Evolutionary conservation across 1,140 invertebrate genomes (phyloP).

Genomic region (Argopecten irradians): DNA sequence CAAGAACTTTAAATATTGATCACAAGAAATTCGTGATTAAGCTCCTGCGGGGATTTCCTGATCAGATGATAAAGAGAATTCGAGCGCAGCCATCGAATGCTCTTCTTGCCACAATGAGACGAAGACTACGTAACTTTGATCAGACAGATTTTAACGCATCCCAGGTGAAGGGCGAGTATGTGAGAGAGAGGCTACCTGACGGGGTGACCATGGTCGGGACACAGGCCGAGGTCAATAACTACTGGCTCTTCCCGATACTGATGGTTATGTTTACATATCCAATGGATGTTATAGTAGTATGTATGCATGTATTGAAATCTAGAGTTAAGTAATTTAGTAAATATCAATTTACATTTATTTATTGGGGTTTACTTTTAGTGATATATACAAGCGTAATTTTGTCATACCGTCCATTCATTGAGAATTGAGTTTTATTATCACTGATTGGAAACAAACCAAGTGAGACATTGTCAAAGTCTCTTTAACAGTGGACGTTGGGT

Average conservation of each 20-base stretch:
- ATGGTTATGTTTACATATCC: too few species aligned
- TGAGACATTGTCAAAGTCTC: too few species aligned
- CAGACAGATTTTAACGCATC: constrained; percentile 55
- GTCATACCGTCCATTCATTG: too few species aligned
- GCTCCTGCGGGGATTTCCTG: constrained; percentile 73
- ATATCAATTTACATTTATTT: too few species aligned
- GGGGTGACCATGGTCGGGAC: constrained; percentile 70
- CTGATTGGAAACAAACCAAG: too few species aligned
- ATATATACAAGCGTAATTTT: too few species aligned
- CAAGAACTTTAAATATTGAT: constrained; percentile 66
- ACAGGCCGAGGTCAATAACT: constrained; percentile 69
- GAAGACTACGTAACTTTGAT: constrained; percentile 63
- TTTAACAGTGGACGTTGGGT: too few species aligned
- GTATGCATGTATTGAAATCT: too few species aligned
- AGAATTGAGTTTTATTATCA: too few species aligned
- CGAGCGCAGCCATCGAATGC: constrained; percentile 72
- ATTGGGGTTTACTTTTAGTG: too few species aligned
- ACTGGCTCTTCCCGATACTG: constrained; percentile 77
- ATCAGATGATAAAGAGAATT: constrained; percentile 67
- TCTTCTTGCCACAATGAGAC: constrained; percentile 67
- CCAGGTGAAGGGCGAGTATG: constrained; percentile 72
- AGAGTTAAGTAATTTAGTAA: too few species aligned
- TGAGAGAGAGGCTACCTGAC: constrained; percentile 63
- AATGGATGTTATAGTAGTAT: too few species aligned
- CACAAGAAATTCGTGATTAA: constrained; percentile 66